phyloP scores from a whole-genome alignment of 2,113 vertebrate genomes.

The Vombatus ursinus region DNA sequence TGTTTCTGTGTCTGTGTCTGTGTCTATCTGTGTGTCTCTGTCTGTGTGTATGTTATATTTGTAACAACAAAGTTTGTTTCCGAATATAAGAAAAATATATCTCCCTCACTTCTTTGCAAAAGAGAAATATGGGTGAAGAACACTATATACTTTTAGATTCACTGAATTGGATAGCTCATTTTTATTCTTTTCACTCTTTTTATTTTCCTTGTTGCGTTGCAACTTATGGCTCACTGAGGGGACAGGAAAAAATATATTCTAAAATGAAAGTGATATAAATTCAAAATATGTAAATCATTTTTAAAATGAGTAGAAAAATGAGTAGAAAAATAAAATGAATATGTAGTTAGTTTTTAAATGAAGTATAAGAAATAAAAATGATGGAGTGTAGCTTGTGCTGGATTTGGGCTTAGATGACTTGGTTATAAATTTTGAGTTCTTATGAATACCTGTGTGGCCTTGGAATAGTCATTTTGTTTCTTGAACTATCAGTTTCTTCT shows the following conservation, averaged over 20 bases:
- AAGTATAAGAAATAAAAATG: background rate
- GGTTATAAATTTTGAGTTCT: too few relatives aligned
- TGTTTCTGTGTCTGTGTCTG: too few relatives aligned
- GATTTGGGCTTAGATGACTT: too few relatives aligned
- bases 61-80: background rate
- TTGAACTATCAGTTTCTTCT: too few relatives aligned
- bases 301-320: too few relatives aligned
- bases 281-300: background rate
- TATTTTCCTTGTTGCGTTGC: too few relatives aligned
- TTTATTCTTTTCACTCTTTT: background rate
- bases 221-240: background rate
- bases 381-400: rapidly evolving
- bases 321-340: background rate
- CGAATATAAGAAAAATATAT: background rate
- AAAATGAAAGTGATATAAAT: background rate
- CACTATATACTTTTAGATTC: background rate
- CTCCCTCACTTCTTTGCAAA: background rate
- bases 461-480: too few relatives aligned
- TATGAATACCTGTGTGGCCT: too few relatives aligned
- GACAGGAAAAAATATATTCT: background rate
- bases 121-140: background rate
- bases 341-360: background rate
- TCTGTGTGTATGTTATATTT: too few relatives aligned
- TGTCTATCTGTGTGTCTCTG: too few relatives aligned
- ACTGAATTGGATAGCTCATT: background rate